These are phyloP conservation scores for Dendrocopos noguchii DNA, from an alignment of 2,113 vertebrate genomes.

Conservation along the genomic window DNA sequence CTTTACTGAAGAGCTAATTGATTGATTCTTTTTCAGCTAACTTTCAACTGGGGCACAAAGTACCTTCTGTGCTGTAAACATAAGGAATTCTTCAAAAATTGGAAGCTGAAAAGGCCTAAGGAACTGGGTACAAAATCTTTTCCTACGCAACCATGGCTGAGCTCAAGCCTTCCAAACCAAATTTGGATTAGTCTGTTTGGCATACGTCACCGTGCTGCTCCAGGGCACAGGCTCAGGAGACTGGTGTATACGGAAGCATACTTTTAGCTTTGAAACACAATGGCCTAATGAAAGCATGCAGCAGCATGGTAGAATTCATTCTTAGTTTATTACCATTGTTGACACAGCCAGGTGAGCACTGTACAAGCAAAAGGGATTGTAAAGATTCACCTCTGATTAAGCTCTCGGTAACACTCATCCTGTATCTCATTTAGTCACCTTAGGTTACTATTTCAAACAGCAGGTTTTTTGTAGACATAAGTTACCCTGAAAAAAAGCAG, in stretches of 20 bases:
- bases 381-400: slow-evolving; percentile 75
- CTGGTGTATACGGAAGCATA: slow-evolving; percentile 68
- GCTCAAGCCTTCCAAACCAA: slow-evolving; percentile 61
- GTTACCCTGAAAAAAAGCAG: slow-evolving; percentile 87
- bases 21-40: slow-evolving; percentile 71
- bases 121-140: slow-evolving; percentile 67
- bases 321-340: slow-evolving; percentile 79
- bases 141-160: slow-evolving; percentile 68
- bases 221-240: slow-evolving; percentile 68
- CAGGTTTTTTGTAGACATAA: slow-evolving; percentile 75
- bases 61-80: slow-evolving; percentile 86
- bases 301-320: slow-evolving; percentile 73
- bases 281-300: slow-evolving; percentile 80
- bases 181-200: slow-evolving; percentile 74
- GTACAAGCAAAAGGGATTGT: slow-evolving; percentile 78
- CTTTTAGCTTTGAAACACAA: slow-evolving; percentile 72
- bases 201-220: slow-evolving; percentile 63
- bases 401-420: slow-evolving; percentile 69
- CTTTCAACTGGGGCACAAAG: slow-evolving; percentile 79
- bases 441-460: slow-evolving; percentile 78
- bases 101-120: slow-evolving; percentile 68
- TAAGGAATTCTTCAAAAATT: slow-evolving; percentile 76
- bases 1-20: slow-evolving; percentile 73
- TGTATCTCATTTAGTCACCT: slow-evolving; percentile 74
- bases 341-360: slow-evolving; percentile 76